Evolutionary conservation across 2,888 invertebrate genomes (phyloP).

Genomic region (Laspeyria flexula): DNA sequence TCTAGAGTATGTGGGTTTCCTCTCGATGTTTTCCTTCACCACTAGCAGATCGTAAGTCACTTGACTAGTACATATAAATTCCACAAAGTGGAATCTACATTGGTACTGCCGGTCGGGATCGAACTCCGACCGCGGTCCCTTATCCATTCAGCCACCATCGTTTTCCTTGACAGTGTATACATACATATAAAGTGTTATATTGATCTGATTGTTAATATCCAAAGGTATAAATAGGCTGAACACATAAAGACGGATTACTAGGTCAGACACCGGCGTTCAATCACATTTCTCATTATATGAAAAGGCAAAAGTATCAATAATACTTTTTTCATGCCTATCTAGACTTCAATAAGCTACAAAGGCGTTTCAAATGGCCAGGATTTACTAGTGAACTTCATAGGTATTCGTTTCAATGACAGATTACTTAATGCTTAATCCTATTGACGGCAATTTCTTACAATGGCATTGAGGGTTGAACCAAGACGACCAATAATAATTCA

Average conservation of each 20-base stretch:
- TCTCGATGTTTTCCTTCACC: no score
- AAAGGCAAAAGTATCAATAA: neutral
- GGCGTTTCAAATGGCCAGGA: neutral
- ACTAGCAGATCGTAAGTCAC: no score
- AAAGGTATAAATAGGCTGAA: neutral
- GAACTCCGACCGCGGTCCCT: no score
- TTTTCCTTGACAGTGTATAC: no score
- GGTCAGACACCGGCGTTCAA: neutral
- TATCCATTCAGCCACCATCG: no score
- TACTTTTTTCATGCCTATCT: constrained; percentile 12
- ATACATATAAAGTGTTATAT: no score
- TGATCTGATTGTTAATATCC: no score
- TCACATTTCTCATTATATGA: neutral
- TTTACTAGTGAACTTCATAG: constrained; percentile 17
- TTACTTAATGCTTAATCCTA: constrained; percentile 19
- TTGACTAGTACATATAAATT: no score
- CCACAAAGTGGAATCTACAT: no score
- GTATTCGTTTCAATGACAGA: constrained; percentile 22
- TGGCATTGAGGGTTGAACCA: constrained; percentile 18
- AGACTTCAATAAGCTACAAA: constrained; percentile 17
- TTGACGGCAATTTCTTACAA: constrained; percentile 26
- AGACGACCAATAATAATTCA: constrained; percentile 20
- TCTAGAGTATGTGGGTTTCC: no score
- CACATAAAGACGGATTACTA: neutral
- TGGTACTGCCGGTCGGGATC: no score